These are phyloP conservation scores for Bambusicola thoracicus DNA, from an alignment of 2,113 vertebrate species.

Conservation along the genomic window DNA sequence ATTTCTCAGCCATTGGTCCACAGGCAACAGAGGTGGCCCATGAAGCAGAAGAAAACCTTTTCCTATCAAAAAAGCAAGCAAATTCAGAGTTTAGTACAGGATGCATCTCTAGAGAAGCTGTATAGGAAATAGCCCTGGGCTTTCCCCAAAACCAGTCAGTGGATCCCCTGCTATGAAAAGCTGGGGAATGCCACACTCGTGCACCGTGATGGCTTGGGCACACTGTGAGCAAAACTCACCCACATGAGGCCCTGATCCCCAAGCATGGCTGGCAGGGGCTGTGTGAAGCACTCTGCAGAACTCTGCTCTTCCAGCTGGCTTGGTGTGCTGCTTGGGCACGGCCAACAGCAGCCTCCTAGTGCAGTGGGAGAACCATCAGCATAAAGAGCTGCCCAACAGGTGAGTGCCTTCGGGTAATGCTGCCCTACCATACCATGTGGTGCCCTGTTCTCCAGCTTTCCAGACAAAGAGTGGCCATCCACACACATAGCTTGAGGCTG, in stretches of 20 bases:
- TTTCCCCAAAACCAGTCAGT: background rate
- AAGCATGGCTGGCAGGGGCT: background rate
- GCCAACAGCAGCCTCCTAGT: background rate
- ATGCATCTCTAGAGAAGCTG: background rate
- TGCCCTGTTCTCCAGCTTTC: background rate
- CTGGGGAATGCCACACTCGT: rapidly evolving
- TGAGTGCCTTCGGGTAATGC: background rate
- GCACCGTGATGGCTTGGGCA: rapidly evolving
- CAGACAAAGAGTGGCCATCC: background rate
- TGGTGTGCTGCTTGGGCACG: background rate
- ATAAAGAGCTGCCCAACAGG: background rate
- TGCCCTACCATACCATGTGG: background rate
- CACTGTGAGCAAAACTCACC: background rate
- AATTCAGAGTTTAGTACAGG: background rate
- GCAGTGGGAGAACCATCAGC: background rate
- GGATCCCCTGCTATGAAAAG: rapidly evolving
- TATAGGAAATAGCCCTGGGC: background rate
- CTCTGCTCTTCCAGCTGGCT: background rate
- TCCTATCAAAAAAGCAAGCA: rapidly evolving
- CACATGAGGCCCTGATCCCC: background rate
- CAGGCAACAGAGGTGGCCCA: rapidly evolving
- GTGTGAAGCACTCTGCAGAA: background rate
- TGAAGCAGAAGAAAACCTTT: background rate
- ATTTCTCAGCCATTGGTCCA: background rate
- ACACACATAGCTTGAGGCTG: too few species aligned